These are phyloP conservation scores for Folsomia manolachei DNA, from an alignment of 2,888 invertebrate genomes.

Conservation along the genomic window DNA sequence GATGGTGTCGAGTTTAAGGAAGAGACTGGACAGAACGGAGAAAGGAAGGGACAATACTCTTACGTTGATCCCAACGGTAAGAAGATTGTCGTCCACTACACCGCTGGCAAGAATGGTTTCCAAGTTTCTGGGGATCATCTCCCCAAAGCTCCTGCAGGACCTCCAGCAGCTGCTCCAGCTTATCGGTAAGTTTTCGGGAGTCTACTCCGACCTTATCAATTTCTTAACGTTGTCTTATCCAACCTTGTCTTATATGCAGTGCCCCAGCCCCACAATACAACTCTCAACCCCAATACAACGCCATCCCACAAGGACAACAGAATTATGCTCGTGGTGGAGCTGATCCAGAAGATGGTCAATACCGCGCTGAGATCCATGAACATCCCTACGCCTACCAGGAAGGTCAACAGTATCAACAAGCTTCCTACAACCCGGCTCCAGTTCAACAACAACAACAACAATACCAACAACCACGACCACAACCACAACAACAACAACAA, in stretches of 20 bases:
- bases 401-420: slow-evolving; percentile 51
- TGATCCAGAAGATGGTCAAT: slow-evolving; percentile 39
- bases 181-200: too few relatives aligned
- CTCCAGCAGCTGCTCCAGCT: too few relatives aligned
- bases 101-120: slow-evolving; percentile 74
- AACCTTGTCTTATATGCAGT: not conserved
- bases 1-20: slow-evolving; percentile 71
- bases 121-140: slow-evolving; percentile 78
- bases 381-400: slow-evolving; percentile 50
- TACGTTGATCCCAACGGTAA: slow-evolving; percentile 79
- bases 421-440: slow-evolving; percentile 1
- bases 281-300: slow-evolving; percentile 59
- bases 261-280: slow-evolving; percentile 59
- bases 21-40: slow-evolving; percentile 79
- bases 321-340: not conserved
- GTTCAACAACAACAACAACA: slow-evolving; percentile 20
- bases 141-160: slow-evolving; percentile 61
- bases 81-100: slow-evolving; percentile 75
- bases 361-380: slow-evolving; percentile 34
- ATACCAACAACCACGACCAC: slow-evolving; percentile 23
- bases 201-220: too few relatives aligned
- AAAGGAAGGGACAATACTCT: slow-evolving; percentile 77
- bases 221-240: too few relatives aligned
- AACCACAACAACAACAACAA: slow-evolving; percentile 53
- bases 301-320: slow-evolving; percentile 53